Conservation (phyloP, 1,140 invertebrate genomes). For the Chelonus insularis region DNA sequence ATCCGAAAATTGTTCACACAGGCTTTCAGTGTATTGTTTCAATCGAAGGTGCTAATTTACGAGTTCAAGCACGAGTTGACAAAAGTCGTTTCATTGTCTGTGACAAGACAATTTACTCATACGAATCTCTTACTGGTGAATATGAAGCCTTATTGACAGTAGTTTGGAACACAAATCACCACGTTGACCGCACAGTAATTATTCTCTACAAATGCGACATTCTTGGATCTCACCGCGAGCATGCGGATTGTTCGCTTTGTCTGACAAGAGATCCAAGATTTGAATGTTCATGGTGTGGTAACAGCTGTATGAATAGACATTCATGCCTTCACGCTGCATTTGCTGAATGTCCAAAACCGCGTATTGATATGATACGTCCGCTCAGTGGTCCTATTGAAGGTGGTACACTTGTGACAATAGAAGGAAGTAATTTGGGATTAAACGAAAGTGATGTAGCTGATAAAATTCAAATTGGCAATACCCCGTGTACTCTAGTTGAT, state of each 20-base stretch:
- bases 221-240: constrained; percentile 86
- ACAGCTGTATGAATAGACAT: constrained; percentile 82
- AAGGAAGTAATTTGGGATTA: constrained; percentile 93
- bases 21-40: constrained; percentile 90
- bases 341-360: constrained; percentile 85
- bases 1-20: constrained; percentile 81
- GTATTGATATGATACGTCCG: constrained; percentile 94
- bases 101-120: constrained; percentile 89
- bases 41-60: constrained; percentile 87
- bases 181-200: constrained; percentile 86
- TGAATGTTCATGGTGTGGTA: constrained; percentile 90
- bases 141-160: constrained; percentile 87
- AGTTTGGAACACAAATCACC: constrained; percentile 90
- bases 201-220: constrained; percentile 94
- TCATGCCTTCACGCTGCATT: constrained; percentile 74
- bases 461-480: constrained; percentile 88
- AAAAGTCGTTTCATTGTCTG: constrained; percentile 82
- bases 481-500: constrained; percentile 83
- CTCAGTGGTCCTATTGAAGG: constrained; percentile 93
- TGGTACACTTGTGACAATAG: constrained; percentile 92
- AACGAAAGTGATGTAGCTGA: constrained; percentile 86
- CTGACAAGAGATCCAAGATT: constrained; percentile 85
- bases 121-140: constrained; percentile 82
- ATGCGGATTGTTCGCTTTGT: constrained; percentile 92
- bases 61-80: constrained; percentile 83